Conservation (phyloP, 1,140 invertebrate species). For the Lysiphlebus fabarum region DNA sequence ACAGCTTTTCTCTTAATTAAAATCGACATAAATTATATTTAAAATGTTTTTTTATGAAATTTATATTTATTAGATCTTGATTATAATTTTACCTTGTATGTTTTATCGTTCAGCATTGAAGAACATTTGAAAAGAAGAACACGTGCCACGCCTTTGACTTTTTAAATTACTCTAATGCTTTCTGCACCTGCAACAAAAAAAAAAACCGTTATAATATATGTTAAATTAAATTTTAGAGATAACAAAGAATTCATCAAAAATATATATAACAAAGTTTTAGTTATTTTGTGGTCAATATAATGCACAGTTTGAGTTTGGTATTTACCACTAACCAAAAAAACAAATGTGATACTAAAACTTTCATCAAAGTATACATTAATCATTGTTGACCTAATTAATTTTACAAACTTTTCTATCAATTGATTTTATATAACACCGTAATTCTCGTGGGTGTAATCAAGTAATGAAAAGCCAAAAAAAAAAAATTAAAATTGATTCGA, state of each 20-base stretch:
- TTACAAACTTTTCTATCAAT: slow-evolving; percentile 27
- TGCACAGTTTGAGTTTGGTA: no score
- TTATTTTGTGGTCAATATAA: no score
- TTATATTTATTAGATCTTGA: slow-evolving; percentile 39
- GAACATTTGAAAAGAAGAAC: slow-evolving; percentile 4
- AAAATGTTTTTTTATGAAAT: slow-evolving; percentile 41
- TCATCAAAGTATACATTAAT: slow-evolving; percentile 12
- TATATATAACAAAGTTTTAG: no score
- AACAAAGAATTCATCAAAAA: no score
- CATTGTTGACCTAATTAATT: slow-evolving; percentile 32
- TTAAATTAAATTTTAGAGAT: no score
- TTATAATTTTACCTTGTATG: not conserved
- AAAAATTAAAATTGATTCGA: no score
- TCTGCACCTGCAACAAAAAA: no score
- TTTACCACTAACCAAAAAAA: no score
- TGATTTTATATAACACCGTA: slow-evolving; percentile 11
- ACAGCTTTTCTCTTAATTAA: slow-evolving; percentile 10
- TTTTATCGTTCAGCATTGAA: not conserved
- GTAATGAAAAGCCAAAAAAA: slow-evolving; percentile 14
- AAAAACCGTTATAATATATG: no score
- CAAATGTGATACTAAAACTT: not conserved
- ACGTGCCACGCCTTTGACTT: not conserved
- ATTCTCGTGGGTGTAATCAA: slow-evolving; percentile 24
- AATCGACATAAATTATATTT: slow-evolving; percentile 16
- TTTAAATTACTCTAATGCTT: no score